A percentile compares a stretch with the other conserved stretches of the same genome.
phyloP scores from a whole-genome alignment of 1,140 invertebrate genomes.

The Dreissena polymorpha region DNA sequence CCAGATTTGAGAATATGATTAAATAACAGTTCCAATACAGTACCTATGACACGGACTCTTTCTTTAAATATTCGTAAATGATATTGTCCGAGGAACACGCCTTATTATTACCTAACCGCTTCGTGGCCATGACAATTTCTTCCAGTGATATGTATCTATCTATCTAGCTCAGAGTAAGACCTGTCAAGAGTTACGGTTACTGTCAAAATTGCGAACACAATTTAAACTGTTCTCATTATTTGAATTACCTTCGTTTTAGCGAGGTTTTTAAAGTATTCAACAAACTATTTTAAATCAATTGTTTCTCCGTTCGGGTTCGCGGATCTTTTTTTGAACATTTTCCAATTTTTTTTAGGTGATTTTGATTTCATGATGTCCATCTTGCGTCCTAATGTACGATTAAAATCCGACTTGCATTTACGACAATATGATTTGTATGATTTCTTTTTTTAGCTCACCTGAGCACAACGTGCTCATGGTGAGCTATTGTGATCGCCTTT shows the following conservation, averaged over 20 bases:
- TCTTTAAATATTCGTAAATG: constrained; percentile 12
- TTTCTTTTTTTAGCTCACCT: constrained; percentile 16
- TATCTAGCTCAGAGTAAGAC: background rate
- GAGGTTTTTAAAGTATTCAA: constrained; percentile 9
- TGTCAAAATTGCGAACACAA: background rate
- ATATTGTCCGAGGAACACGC: background rate
- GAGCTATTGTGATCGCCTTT: no score
- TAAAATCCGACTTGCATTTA: background rate
- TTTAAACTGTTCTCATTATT: background rate
- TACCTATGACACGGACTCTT: background rate
- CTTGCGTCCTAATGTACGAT: constrained; percentile 6
- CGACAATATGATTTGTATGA: constrained; percentile 8
- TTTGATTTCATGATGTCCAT: constrained; percentile 25
- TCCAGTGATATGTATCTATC: background rate
- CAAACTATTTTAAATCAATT: background rate
- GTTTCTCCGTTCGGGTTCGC: background rate
- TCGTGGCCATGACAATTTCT: background rate
- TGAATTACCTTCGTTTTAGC: background rate
- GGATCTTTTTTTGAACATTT: constrained; percentile 11
- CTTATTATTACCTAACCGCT: constrained; percentile 18
- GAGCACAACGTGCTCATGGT: no score
- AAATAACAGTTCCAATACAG: constrained; percentile 4
- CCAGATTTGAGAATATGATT: constrained; percentile 15
- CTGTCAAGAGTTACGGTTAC: background rate
- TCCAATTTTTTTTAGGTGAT: constrained; percentile 5